These are phyloP conservation scores for Ormyrus thymus DNA, from an alignment of 2,888 invertebrate genomes.

Conservation along the genomic window DNA sequence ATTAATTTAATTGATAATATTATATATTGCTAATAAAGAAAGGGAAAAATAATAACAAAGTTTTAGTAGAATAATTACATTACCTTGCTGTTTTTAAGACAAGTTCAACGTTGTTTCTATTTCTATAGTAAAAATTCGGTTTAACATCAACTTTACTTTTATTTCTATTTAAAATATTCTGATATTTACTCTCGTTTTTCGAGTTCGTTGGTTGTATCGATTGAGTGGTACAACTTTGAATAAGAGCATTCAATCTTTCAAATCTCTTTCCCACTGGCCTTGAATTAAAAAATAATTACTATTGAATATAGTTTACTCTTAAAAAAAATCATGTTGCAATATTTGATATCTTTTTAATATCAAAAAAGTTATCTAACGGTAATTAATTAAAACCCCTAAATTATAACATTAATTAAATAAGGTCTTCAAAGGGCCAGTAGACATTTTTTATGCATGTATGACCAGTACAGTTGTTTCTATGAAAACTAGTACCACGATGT, in stretches of 20 bases:
- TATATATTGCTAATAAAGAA: background rate
- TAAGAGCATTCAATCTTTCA: constrained; percentile 44
- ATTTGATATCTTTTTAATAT: too few relatives aligned
- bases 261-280: constrained; percentile 45
- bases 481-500: too few relatives aligned
- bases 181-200: constrained; percentile 21
- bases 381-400: too few relatives aligned
- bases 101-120: constrained; percentile 35
- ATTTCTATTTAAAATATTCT: constrained; percentile 29
- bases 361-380: too few relatives aligned
- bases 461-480: too few relatives aligned
- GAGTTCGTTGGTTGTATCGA: background rate
- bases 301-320: background rate
- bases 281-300: background rate
- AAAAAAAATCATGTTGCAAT: too few relatives aligned
- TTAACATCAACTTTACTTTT: constrained; percentile 16
- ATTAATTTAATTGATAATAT: background rate
- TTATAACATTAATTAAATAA: too few relatives aligned
- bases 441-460: too few relatives aligned
- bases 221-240: constrained; percentile 16
- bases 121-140: constrained; percentile 25
- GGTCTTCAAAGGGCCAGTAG: too few relatives aligned
- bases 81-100: constrained; percentile 40
- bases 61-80: too few relatives aligned
- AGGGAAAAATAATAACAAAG: too few relatives aligned